Evolutionary conservation across 35 echinoderm and acorn worm genomes (phyloP).

Genomic region (Hemicentrotus pulcherrimus): DNA sequence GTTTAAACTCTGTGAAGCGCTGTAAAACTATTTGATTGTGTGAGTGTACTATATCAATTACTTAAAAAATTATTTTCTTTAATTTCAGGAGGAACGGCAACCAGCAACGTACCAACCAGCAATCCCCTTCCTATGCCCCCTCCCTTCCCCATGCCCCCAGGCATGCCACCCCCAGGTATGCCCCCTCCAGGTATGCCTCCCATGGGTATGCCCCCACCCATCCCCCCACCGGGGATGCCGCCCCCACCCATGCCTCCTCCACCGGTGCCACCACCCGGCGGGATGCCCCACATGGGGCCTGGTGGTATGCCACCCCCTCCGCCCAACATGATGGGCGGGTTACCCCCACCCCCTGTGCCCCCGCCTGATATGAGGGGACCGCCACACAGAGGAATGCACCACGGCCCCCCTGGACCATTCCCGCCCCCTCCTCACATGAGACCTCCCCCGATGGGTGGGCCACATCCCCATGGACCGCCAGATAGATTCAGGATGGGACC

Average conservation of each 20-base stretch:
- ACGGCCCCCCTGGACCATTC: constrained; percentile 37
- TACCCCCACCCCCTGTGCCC: constrained; percentile 35
- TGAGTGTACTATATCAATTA: too few species aligned
- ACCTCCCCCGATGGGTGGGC: constrained; percentile 39
- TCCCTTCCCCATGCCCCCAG: constrained; percentile 66
- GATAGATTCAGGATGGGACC: constrained; percentile 46
- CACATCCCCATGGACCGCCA: constrained; percentile 12
- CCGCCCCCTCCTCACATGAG: constrained; percentile 53
- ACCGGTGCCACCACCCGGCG: constrained; percentile 53
- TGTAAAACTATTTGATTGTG: too few species aligned
- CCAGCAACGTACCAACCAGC: constrained; percentile 16
- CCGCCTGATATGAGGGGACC: constrained; percentile 45
- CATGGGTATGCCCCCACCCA: constrained; percentile 69
- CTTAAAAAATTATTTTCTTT: neutral
- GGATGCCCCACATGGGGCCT: constrained; percentile 35
- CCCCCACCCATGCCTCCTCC: constrained; percentile 60
- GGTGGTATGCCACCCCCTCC: constrained; percentile 56
- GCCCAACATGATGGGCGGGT: constrained; percentile 30
- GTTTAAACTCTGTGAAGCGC: too few species aligned
- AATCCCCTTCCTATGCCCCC: constrained; percentile 43
- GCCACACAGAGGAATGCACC: constrained; percentile 11
- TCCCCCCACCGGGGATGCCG: constrained; percentile 68
- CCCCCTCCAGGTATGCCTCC: constrained; percentile 66
- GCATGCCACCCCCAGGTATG: constrained; percentile 65
- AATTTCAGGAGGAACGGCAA: neutral